Percentiles rank a stretch among this genome's conserved stretches.
These are phyloP conservation scores for Osedax fenrisi DNA, from an alignment of 2,888 invertebrate species.

Conservation along the genomic window DNA sequence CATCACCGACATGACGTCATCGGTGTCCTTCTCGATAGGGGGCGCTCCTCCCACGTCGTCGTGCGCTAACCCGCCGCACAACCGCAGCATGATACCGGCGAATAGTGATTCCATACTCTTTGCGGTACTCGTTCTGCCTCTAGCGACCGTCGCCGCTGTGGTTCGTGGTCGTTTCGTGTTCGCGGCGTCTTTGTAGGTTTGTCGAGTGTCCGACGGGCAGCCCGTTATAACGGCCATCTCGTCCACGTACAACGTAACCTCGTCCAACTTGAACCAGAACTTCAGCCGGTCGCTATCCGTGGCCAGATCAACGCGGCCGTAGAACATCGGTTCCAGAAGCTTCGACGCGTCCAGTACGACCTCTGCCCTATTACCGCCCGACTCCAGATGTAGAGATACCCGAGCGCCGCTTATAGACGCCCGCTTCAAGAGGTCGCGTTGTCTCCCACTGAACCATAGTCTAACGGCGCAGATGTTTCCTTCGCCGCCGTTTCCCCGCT, in stretches of 20 bases:
- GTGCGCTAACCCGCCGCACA: too few relatives aligned
- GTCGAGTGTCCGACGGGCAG: too few relatives aligned
- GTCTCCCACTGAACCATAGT: background rate
- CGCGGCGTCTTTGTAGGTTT: too few relatives aligned
- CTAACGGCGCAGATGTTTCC: background rate
- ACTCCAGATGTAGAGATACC: background rate
- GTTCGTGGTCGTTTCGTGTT: too few relatives aligned
- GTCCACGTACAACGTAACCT: background rate
- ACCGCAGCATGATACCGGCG: too few relatives aligned
- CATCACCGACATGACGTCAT: too few relatives aligned
- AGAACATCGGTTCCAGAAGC: background rate
- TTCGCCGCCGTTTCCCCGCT: background rate
- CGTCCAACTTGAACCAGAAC: background rate
- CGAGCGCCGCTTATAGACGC: background rate
- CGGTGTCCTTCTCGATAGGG: too few relatives aligned
- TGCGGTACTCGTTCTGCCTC: too few relatives aligned
- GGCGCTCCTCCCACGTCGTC: too few relatives aligned
- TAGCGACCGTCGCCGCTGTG: too few relatives aligned
- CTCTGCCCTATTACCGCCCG: background rate
- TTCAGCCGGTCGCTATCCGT: background rate
- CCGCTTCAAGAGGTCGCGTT: background rate
- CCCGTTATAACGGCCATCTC: background rate
- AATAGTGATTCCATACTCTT: too few relatives aligned
- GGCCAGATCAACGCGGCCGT: background rate
- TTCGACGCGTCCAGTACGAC: background rate